Evolutionary conservation across 1,140 invertebrate genomes (phyloP).

Genomic region (Drosophila mauritiana): DNA sequence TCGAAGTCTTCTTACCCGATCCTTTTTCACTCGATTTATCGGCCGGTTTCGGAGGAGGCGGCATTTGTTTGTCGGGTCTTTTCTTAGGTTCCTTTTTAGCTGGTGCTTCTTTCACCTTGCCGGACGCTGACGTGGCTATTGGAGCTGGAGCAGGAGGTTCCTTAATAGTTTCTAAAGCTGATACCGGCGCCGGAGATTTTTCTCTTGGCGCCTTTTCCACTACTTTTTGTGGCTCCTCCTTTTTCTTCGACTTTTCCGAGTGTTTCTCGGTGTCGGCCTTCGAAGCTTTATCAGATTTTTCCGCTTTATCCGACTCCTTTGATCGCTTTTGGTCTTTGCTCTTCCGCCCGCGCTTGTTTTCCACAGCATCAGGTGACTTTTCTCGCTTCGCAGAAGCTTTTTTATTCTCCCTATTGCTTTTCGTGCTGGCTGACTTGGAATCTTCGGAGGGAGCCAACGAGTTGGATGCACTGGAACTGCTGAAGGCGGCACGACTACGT

Average conservation of each 20-base stretch:
- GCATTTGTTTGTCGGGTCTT: slow-evolving; percentile 68
- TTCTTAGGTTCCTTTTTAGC: slow-evolving; percentile 53
- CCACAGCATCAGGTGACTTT: slow-evolving; percentile 33
- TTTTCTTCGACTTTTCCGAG: slow-evolving; percentile 61
- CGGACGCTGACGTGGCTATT: not conserved
- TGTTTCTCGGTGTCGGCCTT: slow-evolving; percentile 44
- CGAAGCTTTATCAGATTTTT: slow-evolving; percentile 39
- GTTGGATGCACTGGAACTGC: slow-evolving; percentile 47
- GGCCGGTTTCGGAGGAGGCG: slow-evolving; percentile 65
- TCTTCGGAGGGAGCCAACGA: slow-evolving; percentile 61
- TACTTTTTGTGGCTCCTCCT: slow-evolving; percentile 23
- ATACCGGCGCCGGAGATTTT: slow-evolving; percentile 5
- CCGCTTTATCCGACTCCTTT: slow-evolving; percentile 37
- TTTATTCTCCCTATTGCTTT: slow-evolving; percentile 34
- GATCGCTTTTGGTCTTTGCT: slow-evolving; percentile 55
- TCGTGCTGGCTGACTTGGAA: slow-evolving; percentile 52
- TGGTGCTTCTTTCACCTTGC: slow-evolving; percentile 47
- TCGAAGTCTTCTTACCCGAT: slow-evolving; percentile 57
- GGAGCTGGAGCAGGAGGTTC: slow-evolving; percentile 2
- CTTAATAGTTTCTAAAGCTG: slow-evolving; percentile 5
- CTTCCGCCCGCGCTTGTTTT: slow-evolving; percentile 61
- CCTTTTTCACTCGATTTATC: slow-evolving; percentile 58
- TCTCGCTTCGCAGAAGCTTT: slow-evolving; percentile 47
- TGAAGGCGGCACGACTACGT: slow-evolving; percentile 85
- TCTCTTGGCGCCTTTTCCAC: slow-evolving; percentile 14